Base-by-base conservation (phyloP, 1,140 invertebrate genomes). In the Drosophila busckii region DNA sequence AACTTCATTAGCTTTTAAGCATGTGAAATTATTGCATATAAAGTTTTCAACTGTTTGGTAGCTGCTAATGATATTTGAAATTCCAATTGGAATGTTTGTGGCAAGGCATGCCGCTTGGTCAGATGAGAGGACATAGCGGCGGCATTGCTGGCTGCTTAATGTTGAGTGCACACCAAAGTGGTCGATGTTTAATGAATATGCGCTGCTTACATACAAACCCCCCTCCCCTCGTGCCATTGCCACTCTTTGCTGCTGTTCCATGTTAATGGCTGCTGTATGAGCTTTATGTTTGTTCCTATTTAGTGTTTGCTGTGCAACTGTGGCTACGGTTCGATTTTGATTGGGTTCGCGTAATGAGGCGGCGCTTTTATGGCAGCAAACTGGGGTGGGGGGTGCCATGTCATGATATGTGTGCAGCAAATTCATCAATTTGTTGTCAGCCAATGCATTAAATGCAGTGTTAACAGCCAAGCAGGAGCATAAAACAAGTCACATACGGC, bases 381-480 rank as follows among this genome's bases (percentile, higher is more conserved):
- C 35, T 6, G 26, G 19, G 46, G 13, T 23, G 25, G 41, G 44
- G 28, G 26, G 12, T 25, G 63, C 22, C 46, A 35, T 29, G 29
- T 50, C 53, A 34, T 52, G 8, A 22, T 20, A 62, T 32, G 37
- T 9, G 22, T 48, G 46, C 3, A 66, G 61, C 66, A 66, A 69
- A 32, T 59, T 82, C 73, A 80, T 80, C 73, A 80, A 80, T 80
- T 80, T 80, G 68, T 80, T 80, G 71, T 71, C 46, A 54, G 63
- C 56, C 69, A 67, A 34, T 26, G 17, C 67, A 80, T 78, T 78
- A 63, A 63, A 78, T 78, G 71, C 50, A 66, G 70, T 76, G 70
- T 70, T 66, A 60, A 76, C 60, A 49, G 45, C 48, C 63, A 46
- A 42, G 55, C 38, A 69, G 50, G 8, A 37, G 15, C 10, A 7